phyloP scores from a whole-genome alignment of 2,888 invertebrate species.

The Drosophila merina region DNA sequence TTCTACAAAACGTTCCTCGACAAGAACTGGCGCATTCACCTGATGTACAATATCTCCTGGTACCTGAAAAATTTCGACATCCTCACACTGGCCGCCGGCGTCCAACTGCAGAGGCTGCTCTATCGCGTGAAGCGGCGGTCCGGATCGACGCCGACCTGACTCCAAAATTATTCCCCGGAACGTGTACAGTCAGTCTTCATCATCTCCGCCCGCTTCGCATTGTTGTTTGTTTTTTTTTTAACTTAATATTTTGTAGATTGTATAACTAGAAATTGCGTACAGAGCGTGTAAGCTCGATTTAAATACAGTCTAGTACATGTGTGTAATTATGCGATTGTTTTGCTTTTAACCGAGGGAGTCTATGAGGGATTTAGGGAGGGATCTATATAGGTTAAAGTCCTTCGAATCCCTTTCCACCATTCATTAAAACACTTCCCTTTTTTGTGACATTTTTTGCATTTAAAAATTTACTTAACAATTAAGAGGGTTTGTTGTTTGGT shows the following conservation, averaged over 20 bases:
- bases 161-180: conserved; percentile 1
- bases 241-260: background rate
- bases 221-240: conserved; percentile 5
- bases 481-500: conserved; percentile 2
- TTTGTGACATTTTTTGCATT: conserved; percentile 15
- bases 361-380: too few relatives aligned
- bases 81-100: conserved; percentile 86
- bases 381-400: too few relatives aligned
- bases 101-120: conserved; percentile 84
- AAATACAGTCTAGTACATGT: conserved; percentile 1
- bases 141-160: background rate
- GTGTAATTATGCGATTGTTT: background rate
- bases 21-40: conserved; percentile 90
- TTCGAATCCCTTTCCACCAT: too few relatives aligned
- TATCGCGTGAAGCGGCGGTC: conserved; percentile 12
- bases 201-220: background rate
- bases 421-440: background rate
- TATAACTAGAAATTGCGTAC: conserved; percentile 10
- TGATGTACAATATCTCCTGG: conserved; percentile 92
- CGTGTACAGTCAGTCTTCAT: background rate
- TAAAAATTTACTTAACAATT: conserved; percentile 41
- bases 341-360: too few relatives aligned
- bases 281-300: background rate
- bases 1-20: conserved; percentile 95
- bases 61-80: conserved; percentile 90